Percentiles rank a stretch among this genome's conserved stretches.
These are phyloP conservation scores for Aphidius ervi DNA, from an alignment of 1,140 invertebrate genomes.

Conservation along the genomic window DNA sequence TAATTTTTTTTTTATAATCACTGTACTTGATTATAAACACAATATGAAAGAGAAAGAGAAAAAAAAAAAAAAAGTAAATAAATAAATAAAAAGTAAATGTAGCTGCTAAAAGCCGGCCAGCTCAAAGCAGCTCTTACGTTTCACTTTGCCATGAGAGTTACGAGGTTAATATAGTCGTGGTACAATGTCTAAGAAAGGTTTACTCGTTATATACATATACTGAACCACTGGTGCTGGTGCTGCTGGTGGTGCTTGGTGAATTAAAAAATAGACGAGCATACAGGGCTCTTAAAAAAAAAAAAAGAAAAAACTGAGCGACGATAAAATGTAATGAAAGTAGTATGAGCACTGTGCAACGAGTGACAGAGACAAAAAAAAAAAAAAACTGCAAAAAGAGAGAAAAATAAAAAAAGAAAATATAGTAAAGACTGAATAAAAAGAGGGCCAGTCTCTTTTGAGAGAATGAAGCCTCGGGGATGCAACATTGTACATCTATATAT, in stretches of 20 bases:
- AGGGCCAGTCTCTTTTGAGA: conserved; percentile 30
- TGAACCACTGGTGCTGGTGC: background rate
- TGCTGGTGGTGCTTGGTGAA: conserved; percentile 22
- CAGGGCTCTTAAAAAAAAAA: background rate
- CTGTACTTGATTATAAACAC: no score
- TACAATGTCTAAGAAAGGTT: conserved; percentile 2
- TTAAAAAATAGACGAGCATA: conserved; percentile 42
- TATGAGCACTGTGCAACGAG: conserved; percentile 32
- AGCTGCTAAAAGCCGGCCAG: no score
- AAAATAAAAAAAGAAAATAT: conserved; percentile 3
- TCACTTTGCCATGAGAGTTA: conserved; percentile 45
- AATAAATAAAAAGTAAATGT: no score
- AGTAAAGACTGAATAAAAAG: background rate
- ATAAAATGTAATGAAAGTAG: conserved; percentile 49
- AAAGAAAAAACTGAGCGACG: conserved; percentile 32
- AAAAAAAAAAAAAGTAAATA: no score
- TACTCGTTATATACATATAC: background rate
- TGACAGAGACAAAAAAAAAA: conserved; percentile 6
- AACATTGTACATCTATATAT: no score
- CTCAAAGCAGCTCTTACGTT: conserved; percentile 36
- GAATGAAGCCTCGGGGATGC: conserved; percentile 28
- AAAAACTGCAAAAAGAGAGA: conserved; percentile 5
- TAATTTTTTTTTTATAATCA: no score
- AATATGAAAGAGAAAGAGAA: no score
- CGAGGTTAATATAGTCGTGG: conserved; percentile 44